Conservation (phyloP, 2,797 vertebrate species). For the Melanotaenia trifasciata region DNA sequence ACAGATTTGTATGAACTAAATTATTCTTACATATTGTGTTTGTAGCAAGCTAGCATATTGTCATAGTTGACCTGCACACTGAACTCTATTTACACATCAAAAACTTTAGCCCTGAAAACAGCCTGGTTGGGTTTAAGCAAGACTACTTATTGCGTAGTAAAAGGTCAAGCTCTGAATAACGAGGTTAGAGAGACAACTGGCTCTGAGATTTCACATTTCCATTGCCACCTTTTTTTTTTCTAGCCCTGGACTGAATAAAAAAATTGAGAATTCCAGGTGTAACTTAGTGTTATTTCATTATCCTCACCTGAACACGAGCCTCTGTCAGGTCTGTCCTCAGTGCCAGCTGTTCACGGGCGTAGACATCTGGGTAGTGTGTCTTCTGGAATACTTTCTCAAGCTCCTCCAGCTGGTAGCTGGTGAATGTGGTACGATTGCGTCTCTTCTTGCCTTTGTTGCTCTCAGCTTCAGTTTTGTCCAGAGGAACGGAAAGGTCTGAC, state of each 20-base stretch:
- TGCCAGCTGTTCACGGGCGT: slow-evolving; percentile 94
- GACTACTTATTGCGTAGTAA: neutral
- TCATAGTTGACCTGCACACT: neutral
- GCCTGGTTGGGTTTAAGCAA: neutral
- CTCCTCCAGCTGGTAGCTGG: slow-evolving; percentile 96
- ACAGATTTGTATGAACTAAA: neutral
- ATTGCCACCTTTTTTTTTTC: too few species aligned
- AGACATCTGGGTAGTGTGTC: slow-evolving; percentile 96
- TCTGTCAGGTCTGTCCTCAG: slow-evolving; percentile 96
- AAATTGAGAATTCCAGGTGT: neutral
- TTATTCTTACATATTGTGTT: neutral
- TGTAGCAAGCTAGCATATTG: neutral
- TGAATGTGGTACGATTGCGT: slow-evolving; percentile 95
- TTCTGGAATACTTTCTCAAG: slow-evolving; percentile 98
- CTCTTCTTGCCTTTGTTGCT: slow-evolving; percentile 98
- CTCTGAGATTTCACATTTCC: too few species aligned
- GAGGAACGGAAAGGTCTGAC: slow-evolving; percentile 87
- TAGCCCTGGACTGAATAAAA: too few species aligned
- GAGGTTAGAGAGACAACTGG: too few species aligned
- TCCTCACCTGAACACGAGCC: slow-evolving; percentile 92
- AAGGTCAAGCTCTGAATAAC: neutral
- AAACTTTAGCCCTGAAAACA: neutral
- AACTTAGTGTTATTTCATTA: neutral
- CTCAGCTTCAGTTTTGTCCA: slow-evolving; percentile 92
- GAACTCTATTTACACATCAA: neutral